phyloP scores from a whole-genome alignment of 1,140 invertebrate species.

The Panagrolaimus sp. region DNA sequence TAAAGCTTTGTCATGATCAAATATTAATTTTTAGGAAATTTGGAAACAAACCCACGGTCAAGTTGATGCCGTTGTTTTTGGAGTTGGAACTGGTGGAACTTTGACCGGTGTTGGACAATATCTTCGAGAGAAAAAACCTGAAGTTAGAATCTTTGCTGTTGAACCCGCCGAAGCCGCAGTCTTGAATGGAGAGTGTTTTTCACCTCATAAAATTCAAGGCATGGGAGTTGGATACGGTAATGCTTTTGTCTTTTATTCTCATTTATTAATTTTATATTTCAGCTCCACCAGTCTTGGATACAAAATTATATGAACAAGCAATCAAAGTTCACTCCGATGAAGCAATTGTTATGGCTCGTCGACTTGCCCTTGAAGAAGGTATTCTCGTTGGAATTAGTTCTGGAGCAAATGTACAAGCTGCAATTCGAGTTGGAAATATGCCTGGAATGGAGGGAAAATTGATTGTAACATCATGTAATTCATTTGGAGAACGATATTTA shows the following conservation, averaged over 20 bases:
- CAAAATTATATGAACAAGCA: conserved; percentile 40
- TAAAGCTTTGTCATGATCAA: too few relatives aligned
- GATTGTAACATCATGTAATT: conserved; percentile 54
- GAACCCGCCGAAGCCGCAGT: conserved; percentile 32
- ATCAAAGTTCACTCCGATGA: conserved; percentile 54
- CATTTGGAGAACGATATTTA: conserved; percentile 57
- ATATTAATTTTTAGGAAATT: not conserved
- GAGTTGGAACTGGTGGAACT: conserved; percentile 31
- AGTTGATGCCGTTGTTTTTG: conserved; percentile 26
- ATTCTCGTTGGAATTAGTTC: conserved; percentile 57
- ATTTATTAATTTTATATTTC: too few relatives aligned
- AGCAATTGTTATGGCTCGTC: conserved; percentile 56
- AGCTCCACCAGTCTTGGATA: conserved; percentile 10
- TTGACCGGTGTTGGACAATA: conserved; percentile 28
- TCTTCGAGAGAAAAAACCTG: conserved; percentile 26
- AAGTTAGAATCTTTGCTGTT: conserved; percentile 26
- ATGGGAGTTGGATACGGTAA: not conserved
- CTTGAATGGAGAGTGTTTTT: conserved; percentile 24
- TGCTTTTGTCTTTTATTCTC: too few relatives aligned
- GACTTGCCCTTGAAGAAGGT: conserved; percentile 56
- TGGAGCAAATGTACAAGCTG: conserved; percentile 53
- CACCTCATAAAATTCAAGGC: conserved; percentile 26
- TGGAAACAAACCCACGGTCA: conserved; percentile 13
- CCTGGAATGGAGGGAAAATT: conserved; percentile 53
- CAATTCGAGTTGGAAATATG: conserved; percentile 43